Base-by-base conservation (phyloP, 2,888 invertebrate genomes). In the Cerastis rubricosa region DNA sequence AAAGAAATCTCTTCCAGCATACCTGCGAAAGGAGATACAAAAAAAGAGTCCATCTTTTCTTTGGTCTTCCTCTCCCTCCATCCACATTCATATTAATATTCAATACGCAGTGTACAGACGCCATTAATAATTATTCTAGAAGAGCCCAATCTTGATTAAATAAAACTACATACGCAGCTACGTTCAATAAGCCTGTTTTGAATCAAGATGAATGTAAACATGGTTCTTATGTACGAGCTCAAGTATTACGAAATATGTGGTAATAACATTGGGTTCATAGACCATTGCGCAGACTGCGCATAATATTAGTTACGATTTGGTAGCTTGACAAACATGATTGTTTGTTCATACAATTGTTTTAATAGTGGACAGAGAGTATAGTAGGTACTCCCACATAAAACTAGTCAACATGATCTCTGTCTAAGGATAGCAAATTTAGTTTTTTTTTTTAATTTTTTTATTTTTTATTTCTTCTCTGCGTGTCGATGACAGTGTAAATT, bases 221-320 rank as follows among this genome's bases (percentile, higher is more conserved):
- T 49, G 17, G 19, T 17, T 22, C 51, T 68, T 47, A 40, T 51
- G 17, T 65, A 63, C 51, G 14, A 40, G n/a, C n/a, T 29, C 11
- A 76, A 29, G 7, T 63, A 51, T 77, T 71, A 22, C 49, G 14
- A 71, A 76, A 67, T 76, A 81, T 81, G 61, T 29, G 57, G 68
- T 59, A 70, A 73, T 77, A 35, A 25, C 8, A 35, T 63, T 64
- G 57, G 22, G 67, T 78, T 68, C 80, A 59, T n/a, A 63, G 43
- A 47, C 61, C 45, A 49, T 59, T 78, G 73, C 61, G 69, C 63
- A 35, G 25, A 59, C n/a, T n/a, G 47, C 19, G 45, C 17, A 43
- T 68, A 47, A 35, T 51, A 59, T 57, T 8, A 47, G 19, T 57
- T 19, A 49, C 29, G 17, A 29, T 66, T 73, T 67, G 40, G n/a